Base-by-base conservation (phyloP, 1,140 invertebrate species). In the Streblospio benedicti region DNA sequence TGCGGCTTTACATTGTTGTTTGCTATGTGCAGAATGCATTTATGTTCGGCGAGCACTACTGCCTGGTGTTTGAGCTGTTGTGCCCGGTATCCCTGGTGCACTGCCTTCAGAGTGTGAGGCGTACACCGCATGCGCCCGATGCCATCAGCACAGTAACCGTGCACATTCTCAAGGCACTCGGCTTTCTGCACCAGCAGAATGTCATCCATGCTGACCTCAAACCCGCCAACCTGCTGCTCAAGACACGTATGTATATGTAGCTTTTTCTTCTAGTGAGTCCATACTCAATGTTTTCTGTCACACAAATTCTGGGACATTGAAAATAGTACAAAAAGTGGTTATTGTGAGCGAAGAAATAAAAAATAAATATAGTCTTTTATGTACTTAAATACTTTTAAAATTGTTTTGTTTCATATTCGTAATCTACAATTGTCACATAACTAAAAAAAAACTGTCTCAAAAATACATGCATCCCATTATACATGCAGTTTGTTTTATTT, bases 121-220 rank as follows among this genome's bases (percentile, higher is more conserved):
- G 9, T 12, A 9, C 4, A 27, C 20, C 25, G n/a, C n/a, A n/a
- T n/a, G n/a, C n/a, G n/a, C n/a, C n/a, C n/a, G 60, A 61, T 18
- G 62, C 57, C 28, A 67, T 77, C 31, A 61, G 69, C 35, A 68
- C 73, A 52, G 64, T 76, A 27, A 64, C 71, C 18, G 54, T 74
- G 2, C 67, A 70, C 56, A 63, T 77, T 5, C 64, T 79, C 14
- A 59, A 67, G 38, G 71, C 72, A 5, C 59, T 78, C 18, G 73
- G 73, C 4, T 79, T 78, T 62, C 68, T 79, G 1, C 68, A 71
- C 45, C 68, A 71, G 58, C 70, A 75, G 51, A 76, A 77, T 63
- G 64, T 75, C 16, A 79, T 79, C 59, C 77, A 79, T 64, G 73
- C 76, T 44, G 76, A 78, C 64, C 67, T 79, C 12, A 79, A 79